These are phyloP conservation scores for Chionodraco myersi DNA, from an alignment of 2,113 vertebrate genomes.

Conservation along the genomic window DNA sequence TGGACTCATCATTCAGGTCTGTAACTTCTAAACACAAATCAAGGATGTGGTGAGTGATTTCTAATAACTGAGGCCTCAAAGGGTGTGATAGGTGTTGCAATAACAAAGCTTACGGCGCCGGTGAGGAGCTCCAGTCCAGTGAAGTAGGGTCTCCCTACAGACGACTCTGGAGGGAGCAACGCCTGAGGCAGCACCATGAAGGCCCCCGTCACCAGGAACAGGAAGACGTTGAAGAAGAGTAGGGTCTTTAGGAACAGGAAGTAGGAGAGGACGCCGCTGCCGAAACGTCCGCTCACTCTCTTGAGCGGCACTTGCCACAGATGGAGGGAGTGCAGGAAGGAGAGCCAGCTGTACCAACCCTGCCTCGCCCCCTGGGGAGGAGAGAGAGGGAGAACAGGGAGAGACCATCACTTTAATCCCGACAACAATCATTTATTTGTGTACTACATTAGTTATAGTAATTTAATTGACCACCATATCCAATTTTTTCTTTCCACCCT, in stretches of 20 bases:
- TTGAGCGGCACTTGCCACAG: constrained; percentile 91
- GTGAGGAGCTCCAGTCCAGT: constrained; percentile 90
- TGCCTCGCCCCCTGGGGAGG: constrained; percentile 79
- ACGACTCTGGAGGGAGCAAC: constrained; percentile 63
- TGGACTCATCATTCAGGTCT: background rate
- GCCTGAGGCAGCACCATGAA: constrained; percentile 88
- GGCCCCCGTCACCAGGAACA: constrained; percentile 82
- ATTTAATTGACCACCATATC: too few species aligned
- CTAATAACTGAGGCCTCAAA: background rate
- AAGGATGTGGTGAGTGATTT: background rate
- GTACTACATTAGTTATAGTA: background rate
- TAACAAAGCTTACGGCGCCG: constrained; percentile 85
- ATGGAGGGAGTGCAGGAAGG: constrained; percentile 78
- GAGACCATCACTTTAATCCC: background rate
- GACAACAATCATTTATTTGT: background rate
- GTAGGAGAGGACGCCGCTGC: constrained; percentile 94
- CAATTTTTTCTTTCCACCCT: too few species aligned
- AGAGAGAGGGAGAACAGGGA: background rate
- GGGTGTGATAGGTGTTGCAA: background rate
- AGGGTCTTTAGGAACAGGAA: constrained; percentile 94
- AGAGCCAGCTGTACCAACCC: constrained; percentile 86
- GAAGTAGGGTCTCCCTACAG: constrained; percentile 46
- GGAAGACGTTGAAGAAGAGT: constrained; percentile 87
- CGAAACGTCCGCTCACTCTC: constrained; percentile 90
- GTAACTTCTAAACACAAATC: background rate